Evolutionary conservation across 2,797 vertebrate genomes (phyloP).

Genomic region (Arnoldichthys spilopterus): DNA sequence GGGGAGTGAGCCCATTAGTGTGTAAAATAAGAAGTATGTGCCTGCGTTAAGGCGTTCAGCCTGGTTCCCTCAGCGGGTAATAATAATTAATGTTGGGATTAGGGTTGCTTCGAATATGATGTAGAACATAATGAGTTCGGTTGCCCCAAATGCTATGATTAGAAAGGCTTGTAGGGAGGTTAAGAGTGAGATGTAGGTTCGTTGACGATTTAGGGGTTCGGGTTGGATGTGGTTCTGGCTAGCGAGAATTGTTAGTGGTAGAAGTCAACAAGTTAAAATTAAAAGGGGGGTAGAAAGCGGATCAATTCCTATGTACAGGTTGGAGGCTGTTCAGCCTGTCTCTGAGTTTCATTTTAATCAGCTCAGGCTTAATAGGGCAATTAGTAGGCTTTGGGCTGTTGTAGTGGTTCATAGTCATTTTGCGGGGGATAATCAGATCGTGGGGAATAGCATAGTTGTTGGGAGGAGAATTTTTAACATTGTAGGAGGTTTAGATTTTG

Average conservation of each 20-base stretch:
- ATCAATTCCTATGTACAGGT: rapidly evolving
- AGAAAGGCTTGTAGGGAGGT: conserved; percentile 12
- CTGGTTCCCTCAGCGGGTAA: conserved; percentile 61
- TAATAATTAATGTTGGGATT: conserved; percentile 45
- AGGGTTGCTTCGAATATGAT: conserved; percentile 64
- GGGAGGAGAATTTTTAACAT: conserved; percentile 65
- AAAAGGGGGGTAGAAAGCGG: conserved; percentile 23
- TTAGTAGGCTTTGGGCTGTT: rapidly evolving
- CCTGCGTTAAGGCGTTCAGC: conserved; percentile 47
- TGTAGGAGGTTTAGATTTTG: conserved; percentile 58
- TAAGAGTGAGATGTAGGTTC: rapidly evolving
- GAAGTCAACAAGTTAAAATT: conserved; percentile 47
- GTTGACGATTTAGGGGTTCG: conserved; percentile 37
- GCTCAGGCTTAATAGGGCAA: rapidly evolving
- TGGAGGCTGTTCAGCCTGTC: rapidly evolving
- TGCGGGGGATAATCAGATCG: rapidly evolving
- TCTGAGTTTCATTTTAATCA: background rate
- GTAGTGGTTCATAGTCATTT: conserved; percentile 11
- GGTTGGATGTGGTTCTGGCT: conserved; percentile 43
- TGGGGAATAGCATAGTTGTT: background rate
- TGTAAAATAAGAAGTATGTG: conserved; percentile 55
- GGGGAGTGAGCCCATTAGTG: background rate
- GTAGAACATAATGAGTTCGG: conserved; percentile 56
- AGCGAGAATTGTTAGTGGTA: conserved; percentile 51
- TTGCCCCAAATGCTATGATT: conserved; percentile 30